Evolutionary conservation across 2,797 vertebrate species (phyloP), one percentile per base, ranked within the genome.

Genomic region (Gallinago stenura): DNA sequence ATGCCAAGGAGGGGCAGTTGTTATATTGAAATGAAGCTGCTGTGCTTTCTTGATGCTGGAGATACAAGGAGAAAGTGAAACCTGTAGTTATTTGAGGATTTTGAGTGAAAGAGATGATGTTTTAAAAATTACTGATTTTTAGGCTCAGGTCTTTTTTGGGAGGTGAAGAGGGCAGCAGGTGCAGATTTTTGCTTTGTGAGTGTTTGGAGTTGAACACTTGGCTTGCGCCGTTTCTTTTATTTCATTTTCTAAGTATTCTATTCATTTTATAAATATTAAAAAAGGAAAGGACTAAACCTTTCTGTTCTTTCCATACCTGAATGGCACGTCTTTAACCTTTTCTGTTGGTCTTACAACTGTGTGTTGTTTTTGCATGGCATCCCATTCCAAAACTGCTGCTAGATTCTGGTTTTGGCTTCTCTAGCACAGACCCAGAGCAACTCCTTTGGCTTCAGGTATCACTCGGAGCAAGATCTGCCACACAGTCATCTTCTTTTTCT

Each of bases 241-340:
- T 46, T 46, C 45, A 22, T 46, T 46, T 46, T 46, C 7, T 46
- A 46, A 46, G 45, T 46, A 46, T 46, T 46, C 62, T 56, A 5
- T 48, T 57, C 8, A 68, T 48, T 83, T 25, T 35, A 3, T 3
- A 58, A 19, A 6, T 12, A 62, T 60, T 79, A 8, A 22, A 64
- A 66, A 87, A 26, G 43, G 50, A 70, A 73, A 83, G 30, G 43
- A 39, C 70, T 19, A 30, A 95, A 39, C 4, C 9, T 9, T 6
- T 62, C 51, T 66, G 30, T 28, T 80, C 71, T 77, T 28, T 45
- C 35, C 43, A 4, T 33, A 35, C 15, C 11, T 25, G 65, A 28
- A 37, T 5, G 31, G 45, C 24, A 48, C 7, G 0, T 18, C 12
- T 30, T 46, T 43, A 66, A 0, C 25, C 14, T 54, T 33, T 46